A percentile compares a stretch with the other conserved stretches of the same genome.
Conservation (phyloP, 2,113 vertebrate genomes). For the Ariopsis seemanni region DNA sequence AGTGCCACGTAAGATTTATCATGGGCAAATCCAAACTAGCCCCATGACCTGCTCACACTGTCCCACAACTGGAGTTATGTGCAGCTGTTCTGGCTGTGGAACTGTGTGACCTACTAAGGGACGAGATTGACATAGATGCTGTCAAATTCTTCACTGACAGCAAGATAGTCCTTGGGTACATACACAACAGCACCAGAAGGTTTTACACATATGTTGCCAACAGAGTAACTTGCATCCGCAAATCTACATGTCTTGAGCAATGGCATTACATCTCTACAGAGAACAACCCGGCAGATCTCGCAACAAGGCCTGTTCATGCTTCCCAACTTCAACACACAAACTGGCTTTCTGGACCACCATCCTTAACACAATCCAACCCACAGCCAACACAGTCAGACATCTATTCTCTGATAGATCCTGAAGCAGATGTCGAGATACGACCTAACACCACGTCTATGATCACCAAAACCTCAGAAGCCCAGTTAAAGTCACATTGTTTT, state of each 20-base stretch:
- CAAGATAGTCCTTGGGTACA: conserved; percentile 36
- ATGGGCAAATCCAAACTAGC: not conserved
- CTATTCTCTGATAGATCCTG: no score
- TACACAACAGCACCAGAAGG: conserved; percentile 14
- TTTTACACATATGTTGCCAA: conserved; percentile 38
- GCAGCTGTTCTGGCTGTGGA: not conserved
- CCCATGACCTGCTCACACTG: not conserved
- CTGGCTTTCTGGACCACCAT: no score
- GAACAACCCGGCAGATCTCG: conserved; percentile 29
- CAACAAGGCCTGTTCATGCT: not conserved
- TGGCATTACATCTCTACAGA: conserved; percentile 25
- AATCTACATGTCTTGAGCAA: conserved; percentile 19
- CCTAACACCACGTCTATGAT: no score
- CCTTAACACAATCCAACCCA: no score
- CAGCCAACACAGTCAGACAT: no score
- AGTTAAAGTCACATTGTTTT: not conserved
- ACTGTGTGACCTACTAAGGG: not conserved
- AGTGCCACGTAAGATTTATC: not conserved
- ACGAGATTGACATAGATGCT: not conserved
- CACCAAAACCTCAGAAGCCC: not conserved
- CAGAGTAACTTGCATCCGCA: conserved; percentile 17
- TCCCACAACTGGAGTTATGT: not conserved
- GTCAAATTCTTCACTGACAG: conserved; percentile 41
- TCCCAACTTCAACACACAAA: not conserved
- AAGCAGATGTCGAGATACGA: no score